Percentiles rank a stretch among this genome's conserved stretches.
Conservation (phyloP, 2,888 invertebrate genomes). For the Chymomyza procnemis region DNA sequence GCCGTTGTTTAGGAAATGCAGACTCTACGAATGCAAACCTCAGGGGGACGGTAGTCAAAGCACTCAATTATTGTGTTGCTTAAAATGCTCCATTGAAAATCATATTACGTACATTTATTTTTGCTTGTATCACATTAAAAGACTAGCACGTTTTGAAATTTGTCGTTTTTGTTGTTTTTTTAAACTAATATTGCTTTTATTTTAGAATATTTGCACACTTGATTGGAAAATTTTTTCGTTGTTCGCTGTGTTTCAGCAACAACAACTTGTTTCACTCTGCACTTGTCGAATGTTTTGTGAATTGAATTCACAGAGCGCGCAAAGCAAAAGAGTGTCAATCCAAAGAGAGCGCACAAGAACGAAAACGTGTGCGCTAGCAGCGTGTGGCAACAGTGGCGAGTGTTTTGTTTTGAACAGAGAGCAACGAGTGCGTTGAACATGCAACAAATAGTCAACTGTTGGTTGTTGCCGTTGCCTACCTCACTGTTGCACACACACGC, state of each 20-base stretch:
- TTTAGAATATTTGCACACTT: constrained; percentile 13
- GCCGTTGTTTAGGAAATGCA: constrained; percentile 71
- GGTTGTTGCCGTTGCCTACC: constrained; percentile 71
- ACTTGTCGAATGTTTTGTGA: constrained; percentile 72
- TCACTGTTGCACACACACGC: constrained; percentile 49
- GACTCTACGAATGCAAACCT: constrained; percentile 34
- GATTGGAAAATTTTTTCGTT: constrained; percentile 38
- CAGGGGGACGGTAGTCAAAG: background rate
- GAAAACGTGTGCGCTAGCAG: constrained; percentile 23
- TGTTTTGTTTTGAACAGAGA: background rate
- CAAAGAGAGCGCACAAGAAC: constrained; percentile 12
- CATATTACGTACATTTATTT: background rate
- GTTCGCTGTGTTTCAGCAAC: constrained; percentile 68
- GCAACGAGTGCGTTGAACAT: constrained; percentile 46
- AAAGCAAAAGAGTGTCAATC: background rate
- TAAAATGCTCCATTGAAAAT: background rate
- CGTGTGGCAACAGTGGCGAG: constrained; percentile 34
- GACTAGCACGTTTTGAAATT: background rate
- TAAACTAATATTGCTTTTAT: constrained; percentile 24
- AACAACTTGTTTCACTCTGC: constrained; percentile 72
- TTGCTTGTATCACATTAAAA: background rate
- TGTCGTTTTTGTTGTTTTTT: constrained; percentile 9
- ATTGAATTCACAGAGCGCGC: constrained; percentile 38
- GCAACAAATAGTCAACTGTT: constrained; percentile 63
- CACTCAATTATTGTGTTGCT: background rate